A percentile compares a stretch with the other conserved stretches of the same genome.
Conservation (phyloP, 2,888 invertebrate genomes). For the Lasioglossum marginatum region DNA sequence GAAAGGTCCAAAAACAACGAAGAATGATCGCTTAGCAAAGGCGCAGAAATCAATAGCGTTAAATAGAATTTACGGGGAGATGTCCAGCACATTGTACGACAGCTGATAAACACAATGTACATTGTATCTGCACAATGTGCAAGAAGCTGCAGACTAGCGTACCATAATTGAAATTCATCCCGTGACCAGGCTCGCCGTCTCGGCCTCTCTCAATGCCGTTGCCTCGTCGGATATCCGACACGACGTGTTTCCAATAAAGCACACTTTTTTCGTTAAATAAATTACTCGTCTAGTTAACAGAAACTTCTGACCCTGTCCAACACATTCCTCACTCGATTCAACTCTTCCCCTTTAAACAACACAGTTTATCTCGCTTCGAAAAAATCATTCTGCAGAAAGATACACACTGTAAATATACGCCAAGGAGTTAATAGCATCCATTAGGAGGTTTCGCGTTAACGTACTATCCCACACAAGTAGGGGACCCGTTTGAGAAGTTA, state of each 20-base stretch:
- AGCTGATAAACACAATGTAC: constrained; percentile 14
- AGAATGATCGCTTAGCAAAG: neutral
- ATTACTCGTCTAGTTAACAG: constrained; percentile 56
- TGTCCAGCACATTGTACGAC: neutral
- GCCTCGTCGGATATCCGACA: constrained; percentile 57
- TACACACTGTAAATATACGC: neutral
- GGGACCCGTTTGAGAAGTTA: neutral
- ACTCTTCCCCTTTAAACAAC: neutral
- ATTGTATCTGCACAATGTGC: too few species aligned
- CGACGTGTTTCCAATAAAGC: constrained; percentile 66
- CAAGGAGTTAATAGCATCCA: neutral
- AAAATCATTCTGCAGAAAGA: too few species aligned
- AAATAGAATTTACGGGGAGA: neutral
- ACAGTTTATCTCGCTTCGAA: neutral
- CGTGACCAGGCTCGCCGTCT: constrained; percentile 34
- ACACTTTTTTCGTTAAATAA: constrained; percentile 60
- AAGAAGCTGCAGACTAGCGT: constrained; percentile 40
- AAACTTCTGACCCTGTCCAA: neutral
- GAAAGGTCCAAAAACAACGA: neutral
- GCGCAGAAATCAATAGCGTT: neutral
- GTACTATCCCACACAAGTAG: neutral
- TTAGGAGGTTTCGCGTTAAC: neutral
- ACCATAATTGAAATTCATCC: constrained; percentile 67
- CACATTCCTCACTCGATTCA: neutral
- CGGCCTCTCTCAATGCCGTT: constrained; percentile 10